Evolutionary conservation across 1,140 invertebrate species (phyloP), one percentile per base, ranked within the genome.

Genomic region (Acromyrmex heyeri): DNA sequence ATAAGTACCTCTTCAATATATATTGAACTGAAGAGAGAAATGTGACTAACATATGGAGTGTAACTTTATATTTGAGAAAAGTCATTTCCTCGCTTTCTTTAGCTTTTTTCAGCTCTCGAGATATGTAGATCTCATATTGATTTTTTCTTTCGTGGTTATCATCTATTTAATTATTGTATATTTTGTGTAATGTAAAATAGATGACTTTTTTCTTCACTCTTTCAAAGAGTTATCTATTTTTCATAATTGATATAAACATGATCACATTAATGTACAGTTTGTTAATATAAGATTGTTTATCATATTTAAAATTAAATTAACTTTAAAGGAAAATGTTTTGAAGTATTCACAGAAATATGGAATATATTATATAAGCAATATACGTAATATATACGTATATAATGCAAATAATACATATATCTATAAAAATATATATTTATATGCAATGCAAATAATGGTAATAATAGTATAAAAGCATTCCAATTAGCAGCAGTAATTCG

Each of bases 401-500:
- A 44, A 50, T 3, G 62, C 1, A 70, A 55, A 79, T 65, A 78
- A 67, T 38, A 44, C 1, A 12, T 44, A 10, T 44, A 44, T 44
- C 10, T 44, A 44, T 12, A 44, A 10, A 12, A 44, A 44, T 44
- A 44, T 44, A 44, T 79, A 12, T 38, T 12, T 78, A 38, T 53
- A 34, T 34, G 67, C 12, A 44, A 50, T 3, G 62, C 1, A 70
- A 69, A 79, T 65, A 78, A 67, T 38, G 30, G 3, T n/a, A 38
- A 14, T 38, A 81, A 67, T 69, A 55, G 8, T 50, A 14, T 24
- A 69, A 81, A 69, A 55, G 8, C n/a, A 67, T 67, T 34, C n/a
- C 5, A 27, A 48, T 59, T 73, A 73, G 2, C 4, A n/a, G 8
- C 24, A 73, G 14, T 61, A 27, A 59, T 76, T 57, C 96, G 93